A percentile compares a stretch with the other conserved stretches of the same genome.
Evolutionary conservation across 1,140 invertebrate genomes (phyloP).

Genomic region (Eumeta japonica): DNA sequence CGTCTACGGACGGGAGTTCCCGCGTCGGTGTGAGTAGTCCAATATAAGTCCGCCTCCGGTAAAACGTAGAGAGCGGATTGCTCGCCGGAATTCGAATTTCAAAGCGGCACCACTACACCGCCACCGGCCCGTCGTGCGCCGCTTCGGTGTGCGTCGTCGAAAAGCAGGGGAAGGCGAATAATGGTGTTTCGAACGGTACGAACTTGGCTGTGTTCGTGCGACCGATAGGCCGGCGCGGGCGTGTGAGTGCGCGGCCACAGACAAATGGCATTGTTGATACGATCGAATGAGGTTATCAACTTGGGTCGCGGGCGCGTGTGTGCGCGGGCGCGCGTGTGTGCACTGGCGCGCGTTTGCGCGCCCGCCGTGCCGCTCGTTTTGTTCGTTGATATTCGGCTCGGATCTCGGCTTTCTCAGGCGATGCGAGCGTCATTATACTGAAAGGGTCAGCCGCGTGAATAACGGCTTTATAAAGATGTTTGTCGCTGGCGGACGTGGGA

Average conservation of each 20-base stretch:
- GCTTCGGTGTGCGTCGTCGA: slow-evolving; percentile 10
- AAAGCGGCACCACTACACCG: slow-evolving; percentile 15
- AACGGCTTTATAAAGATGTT: slow-evolving; percentile 35
- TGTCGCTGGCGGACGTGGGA: slow-evolving; percentile 38
- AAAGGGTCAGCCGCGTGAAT: slow-evolving; percentile 47
- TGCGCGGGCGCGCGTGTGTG: slow-evolving; percentile 26
- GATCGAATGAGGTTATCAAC: slow-evolving; percentile 39
- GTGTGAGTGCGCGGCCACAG: slow-evolving; percentile 17
- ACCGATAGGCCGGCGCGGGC: not conserved
- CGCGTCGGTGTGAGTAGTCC: slow-evolving; percentile 21
- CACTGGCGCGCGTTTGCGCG: too few relatives aligned
- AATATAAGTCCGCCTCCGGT: slow-evolving; percentile 26
- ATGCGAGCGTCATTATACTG: slow-evolving; percentile 21
- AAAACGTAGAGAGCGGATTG: slow-evolving; percentile 15
- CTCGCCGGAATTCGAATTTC: slow-evolving; percentile 21
- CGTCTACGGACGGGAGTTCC: not conserved
- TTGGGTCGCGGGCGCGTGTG: slow-evolving; percentile 17
- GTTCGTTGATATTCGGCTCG: slow-evolving; percentile 33
- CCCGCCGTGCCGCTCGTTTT: too few relatives aligned
- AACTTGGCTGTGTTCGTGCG: slow-evolving; percentile 5
- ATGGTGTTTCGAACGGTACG: slow-evolving; percentile 10
- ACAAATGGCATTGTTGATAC: slow-evolving; percentile 15
- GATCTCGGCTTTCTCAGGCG: slow-evolving; percentile 29
- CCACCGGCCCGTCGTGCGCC: slow-evolving; percentile 1
- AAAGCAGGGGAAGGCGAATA: slow-evolving; percentile 4